Percentiles rank a stretch among this genome's conserved stretches.
Evolutionary conservation across 2,797 vertebrate genomes (phyloP).

Genomic region (Sebastes elongatus): DNA sequence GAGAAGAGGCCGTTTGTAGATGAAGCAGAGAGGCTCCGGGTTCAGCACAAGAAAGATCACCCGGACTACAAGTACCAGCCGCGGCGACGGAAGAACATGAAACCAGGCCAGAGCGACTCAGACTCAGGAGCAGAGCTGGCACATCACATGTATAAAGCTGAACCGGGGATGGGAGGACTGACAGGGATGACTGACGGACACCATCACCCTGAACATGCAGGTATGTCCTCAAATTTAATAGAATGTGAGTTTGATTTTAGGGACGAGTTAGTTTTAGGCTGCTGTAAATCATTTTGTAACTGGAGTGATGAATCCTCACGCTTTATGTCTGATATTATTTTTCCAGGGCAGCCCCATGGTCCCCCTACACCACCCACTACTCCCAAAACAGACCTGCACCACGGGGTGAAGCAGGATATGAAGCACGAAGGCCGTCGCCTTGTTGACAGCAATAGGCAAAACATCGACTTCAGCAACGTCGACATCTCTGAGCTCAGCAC

Average conservation of each 20-base stretch:
- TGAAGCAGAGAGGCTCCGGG: constrained; percentile 93
- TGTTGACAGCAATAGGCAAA: constrained; percentile 90
- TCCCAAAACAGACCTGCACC: constrained; percentile 94
- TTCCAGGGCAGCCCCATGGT: constrained; percentile 91
- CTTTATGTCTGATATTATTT: not conserved
- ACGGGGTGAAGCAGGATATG: constrained; percentile 89
- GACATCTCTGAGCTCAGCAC: constrained; percentile 99
- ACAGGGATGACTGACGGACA: constrained; percentile 83
- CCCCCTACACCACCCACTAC: constrained; percentile 96
- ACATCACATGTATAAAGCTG: constrained; percentile 92
- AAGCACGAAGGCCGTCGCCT: constrained; percentile 92
- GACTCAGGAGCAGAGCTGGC: constrained; percentile 90
- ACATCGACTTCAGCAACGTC: constrained; percentile 99
- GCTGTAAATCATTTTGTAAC: not conserved
- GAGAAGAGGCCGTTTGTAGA: constrained; percentile 98
- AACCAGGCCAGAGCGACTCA: constrained; percentile 91
- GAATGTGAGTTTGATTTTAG: not conserved
- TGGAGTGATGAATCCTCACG: not conserved
- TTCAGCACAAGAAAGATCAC: constrained; percentile 99
- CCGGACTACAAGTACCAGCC: constrained; percentile 99
- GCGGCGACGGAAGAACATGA: constrained; percentile 92
- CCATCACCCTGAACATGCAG: constrained; percentile 90
- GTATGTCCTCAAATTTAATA: constrained; percentile 65
- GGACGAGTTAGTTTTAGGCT: not conserved
- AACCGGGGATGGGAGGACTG: constrained; percentile 82